These are phyloP conservation scores for Metallyticus violacea DNA, from an alignment of 2,888 invertebrate genomes.

Conservation along the genomic window DNA sequence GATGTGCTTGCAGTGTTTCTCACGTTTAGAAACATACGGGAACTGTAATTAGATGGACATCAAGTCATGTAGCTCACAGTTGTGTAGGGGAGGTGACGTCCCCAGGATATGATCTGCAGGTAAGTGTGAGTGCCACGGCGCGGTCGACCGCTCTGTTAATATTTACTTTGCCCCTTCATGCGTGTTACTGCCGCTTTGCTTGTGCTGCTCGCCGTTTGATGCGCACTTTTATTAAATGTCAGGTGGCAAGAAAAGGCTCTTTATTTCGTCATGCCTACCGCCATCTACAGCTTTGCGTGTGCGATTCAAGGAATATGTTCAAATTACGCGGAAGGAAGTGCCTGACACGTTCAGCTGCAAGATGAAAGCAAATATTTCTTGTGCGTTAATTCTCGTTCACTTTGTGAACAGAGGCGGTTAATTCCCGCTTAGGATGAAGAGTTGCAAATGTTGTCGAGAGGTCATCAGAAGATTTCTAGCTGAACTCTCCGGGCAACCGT, in stretches of 20 bases:
- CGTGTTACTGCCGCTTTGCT: neutral
- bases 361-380: neutral
- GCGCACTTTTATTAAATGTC: constrained; percentile 12
- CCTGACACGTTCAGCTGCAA: neutral
- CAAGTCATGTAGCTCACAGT: too few relatives aligned
- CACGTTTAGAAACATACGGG: too few relatives aligned
- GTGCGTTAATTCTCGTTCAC: neutral
- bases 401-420: neutral
- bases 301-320: neutral
- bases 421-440: too few relatives aligned
- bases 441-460: too few relatives aligned
- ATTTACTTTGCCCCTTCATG: neutral
- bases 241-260: neutral
- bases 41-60: too few relatives aligned
- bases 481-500: neutral
- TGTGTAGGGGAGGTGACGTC: too few relatives aligned
- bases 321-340: neutral
- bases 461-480: neutral
- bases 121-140: too few relatives aligned
- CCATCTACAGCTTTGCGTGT: neutral
- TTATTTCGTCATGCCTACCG: neutral
- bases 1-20: too few relatives aligned
- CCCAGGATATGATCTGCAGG: too few relatives aligned
- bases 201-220: neutral
- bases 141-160: neutral